phyloP scores from a whole-genome alignment of 35 echinoderm and acorn worm species.

The Patiria miniata region DNA sequence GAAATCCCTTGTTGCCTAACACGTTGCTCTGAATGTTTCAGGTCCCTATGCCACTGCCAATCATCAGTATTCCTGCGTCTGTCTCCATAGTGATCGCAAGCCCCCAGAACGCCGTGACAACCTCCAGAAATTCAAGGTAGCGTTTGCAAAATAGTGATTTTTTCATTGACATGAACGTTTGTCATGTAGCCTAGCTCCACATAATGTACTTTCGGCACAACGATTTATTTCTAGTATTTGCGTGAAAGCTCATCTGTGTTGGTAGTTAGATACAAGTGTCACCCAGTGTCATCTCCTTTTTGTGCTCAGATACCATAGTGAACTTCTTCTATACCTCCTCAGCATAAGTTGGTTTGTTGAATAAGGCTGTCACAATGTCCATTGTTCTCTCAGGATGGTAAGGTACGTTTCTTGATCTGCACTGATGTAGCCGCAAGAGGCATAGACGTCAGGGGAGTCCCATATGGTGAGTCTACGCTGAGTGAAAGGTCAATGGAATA shows the following conservation, averaged over 20 bases:
- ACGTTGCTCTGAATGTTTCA: conserved; percentile 3
- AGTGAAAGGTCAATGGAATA: too few relatives aligned
- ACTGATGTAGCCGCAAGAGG: conserved; percentile 98
- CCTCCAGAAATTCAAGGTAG: conserved; percentile 95
- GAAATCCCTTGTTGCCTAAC: too few relatives aligned
- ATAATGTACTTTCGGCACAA: neutral
- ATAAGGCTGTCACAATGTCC: neutral
- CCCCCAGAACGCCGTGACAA: conserved; percentile 94
- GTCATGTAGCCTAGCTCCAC: neutral
- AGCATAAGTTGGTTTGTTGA: neutral
- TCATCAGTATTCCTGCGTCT: conserved; percentile 93
- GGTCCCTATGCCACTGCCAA: conserved; percentile 61
- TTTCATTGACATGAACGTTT: too few relatives aligned
- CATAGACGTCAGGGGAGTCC: conserved; percentile 91
- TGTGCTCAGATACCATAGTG: too few relatives aligned
- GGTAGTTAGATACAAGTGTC: too few relatives aligned
- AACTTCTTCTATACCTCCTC: too few relatives aligned
- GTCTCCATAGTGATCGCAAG: conserved; percentile 94
- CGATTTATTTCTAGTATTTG: too few relatives aligned
- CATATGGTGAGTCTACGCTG: conserved; percentile 73
- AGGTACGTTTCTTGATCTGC: conserved; percentile 89
- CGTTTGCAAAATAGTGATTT: neutral
- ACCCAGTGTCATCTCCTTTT: too few relatives aligned
- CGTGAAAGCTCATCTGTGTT: too few relatives aligned
- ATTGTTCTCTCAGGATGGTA: conserved; percentile 44